Base-by-base conservation (phyloP, 2,888 invertebrate genomes). In the Theretra japonica region DNA sequence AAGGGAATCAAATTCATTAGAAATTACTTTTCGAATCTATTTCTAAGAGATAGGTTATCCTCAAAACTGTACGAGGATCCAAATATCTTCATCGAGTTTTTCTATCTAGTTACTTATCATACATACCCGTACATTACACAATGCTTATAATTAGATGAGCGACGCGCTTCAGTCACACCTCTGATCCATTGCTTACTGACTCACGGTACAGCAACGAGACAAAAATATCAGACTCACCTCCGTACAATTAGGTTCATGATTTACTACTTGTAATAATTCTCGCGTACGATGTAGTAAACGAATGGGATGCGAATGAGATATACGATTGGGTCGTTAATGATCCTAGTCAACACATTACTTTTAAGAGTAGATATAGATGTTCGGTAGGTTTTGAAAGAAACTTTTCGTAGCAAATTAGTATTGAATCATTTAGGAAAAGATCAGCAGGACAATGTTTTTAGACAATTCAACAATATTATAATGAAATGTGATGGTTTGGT, bases 71-170 rank as follows among this genome's bases (percentile, higher is more conserved):
- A 33, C 8, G 8, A 33, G 33, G 30, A 30, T 30, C 3, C 4
- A 6, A 33, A 1, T 2, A 33, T 11, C 11, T 2, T 8, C 33
- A 8, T 11, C 2, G 11, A 11, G 4, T 1, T 41, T 41, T 41
- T 41, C 11, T 2, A 15, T 3, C 11, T 41, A 4, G 21, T 21
- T 33, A 11, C 28, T 59, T 41, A 62, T 62, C 33, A 41, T 62
- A 62, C 62, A 41, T 41, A 28, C 23, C 4, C 53, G 1, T 41
- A 33, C 48, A 48, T 48, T 48, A 65, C 48, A 48, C 65, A 23
- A 41, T 15, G 17, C 30, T 19, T 65, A 65, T 65, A 65, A 48
- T 65, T 65, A 65, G 41, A 65, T 65, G 65, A 23, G 23, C 62
- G 65, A 65, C 23, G 23, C 65, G 48, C 41, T 65, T 23, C 65